These are phyloP conservation scores for Gonocerus acuteangulatus DNA, from an alignment of 2,888 invertebrate genomes.

Conservation along the genomic window DNA sequence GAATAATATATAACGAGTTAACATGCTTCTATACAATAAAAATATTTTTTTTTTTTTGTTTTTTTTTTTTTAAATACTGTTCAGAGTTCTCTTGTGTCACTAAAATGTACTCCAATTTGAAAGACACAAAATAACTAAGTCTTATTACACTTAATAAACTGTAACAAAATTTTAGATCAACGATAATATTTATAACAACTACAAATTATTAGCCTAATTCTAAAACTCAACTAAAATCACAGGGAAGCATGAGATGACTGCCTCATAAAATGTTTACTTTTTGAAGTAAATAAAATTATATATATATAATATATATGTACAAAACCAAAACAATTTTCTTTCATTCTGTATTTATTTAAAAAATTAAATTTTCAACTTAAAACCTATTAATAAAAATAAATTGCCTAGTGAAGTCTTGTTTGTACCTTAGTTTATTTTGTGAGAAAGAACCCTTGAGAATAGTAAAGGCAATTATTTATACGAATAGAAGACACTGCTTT, in stretches of 20 bases:
- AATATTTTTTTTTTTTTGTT: constrained; percentile 6
- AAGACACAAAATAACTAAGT: constrained; percentile 2
- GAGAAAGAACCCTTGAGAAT: constrained; percentile 19
- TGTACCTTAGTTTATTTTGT: constrained; percentile 1
- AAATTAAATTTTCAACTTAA: not conserved
- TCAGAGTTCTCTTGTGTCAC: no score
- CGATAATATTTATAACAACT: constrained; percentile 16
- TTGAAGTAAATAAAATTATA: not conserved
- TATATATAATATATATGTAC: not conserved
- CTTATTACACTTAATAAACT: constrained; percentile 9
- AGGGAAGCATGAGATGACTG: constrained; percentile 19
- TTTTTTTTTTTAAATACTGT: no score
- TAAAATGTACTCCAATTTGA: no score
- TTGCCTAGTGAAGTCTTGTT: constrained; percentile 15
- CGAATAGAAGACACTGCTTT: constrained; percentile 9
- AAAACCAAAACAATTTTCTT: not conserved
- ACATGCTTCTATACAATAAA: constrained; percentile 16
- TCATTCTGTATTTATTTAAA: not conserved
- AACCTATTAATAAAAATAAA: constrained; percentile 7
- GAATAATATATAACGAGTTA: constrained; percentile 10
- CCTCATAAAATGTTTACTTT: constrained; percentile 18
- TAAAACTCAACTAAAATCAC: constrained; percentile 23
- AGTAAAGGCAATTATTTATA: constrained; percentile 10
- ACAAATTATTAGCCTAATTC: constrained; percentile 4
- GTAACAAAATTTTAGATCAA: constrained; percentile 15